Evolutionary conservation across 2,113 vertebrate genomes (phyloP).

Genomic region (Podilymbus podiceps): DNA sequence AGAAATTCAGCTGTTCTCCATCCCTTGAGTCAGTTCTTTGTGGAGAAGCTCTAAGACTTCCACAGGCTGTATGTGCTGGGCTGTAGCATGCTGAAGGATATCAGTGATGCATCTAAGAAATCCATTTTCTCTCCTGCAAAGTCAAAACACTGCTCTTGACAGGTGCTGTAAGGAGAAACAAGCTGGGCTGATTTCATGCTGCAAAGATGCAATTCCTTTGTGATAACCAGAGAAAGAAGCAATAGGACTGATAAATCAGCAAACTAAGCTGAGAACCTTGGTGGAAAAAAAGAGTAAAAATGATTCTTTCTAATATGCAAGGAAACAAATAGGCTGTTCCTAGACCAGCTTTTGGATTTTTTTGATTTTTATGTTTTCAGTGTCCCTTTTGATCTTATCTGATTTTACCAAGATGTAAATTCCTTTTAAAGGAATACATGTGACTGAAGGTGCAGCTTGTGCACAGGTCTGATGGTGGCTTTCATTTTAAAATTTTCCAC

Average conservation of each 20-base stretch:
- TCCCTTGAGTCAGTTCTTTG: not conserved
- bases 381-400: not conserved
- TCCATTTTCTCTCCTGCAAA: not conserved
- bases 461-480: not conserved
- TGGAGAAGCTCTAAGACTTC: not conserved
- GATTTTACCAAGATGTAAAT: not conserved
- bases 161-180: not conserved
- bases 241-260: not conserved
- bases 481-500: not conserved
- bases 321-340: not conserved
- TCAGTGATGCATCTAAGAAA: not conserved
- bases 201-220: not conserved
- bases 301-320: not conserved
- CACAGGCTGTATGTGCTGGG: fast-evolving
- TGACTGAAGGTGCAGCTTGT: not conserved
- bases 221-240: not conserved
- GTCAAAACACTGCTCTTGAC: not conserved
- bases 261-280: not conserved
- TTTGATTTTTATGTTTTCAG: not conserved
- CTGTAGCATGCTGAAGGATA: not conserved
- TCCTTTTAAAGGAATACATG: not conserved
- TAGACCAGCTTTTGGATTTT: not conserved
- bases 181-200: not conserved
- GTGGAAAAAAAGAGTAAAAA: not conserved
- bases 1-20: not conserved